phyloP scores from a whole-genome alignment of 1,140 invertebrate species.

The Trichonephila clavipes region DNA sequence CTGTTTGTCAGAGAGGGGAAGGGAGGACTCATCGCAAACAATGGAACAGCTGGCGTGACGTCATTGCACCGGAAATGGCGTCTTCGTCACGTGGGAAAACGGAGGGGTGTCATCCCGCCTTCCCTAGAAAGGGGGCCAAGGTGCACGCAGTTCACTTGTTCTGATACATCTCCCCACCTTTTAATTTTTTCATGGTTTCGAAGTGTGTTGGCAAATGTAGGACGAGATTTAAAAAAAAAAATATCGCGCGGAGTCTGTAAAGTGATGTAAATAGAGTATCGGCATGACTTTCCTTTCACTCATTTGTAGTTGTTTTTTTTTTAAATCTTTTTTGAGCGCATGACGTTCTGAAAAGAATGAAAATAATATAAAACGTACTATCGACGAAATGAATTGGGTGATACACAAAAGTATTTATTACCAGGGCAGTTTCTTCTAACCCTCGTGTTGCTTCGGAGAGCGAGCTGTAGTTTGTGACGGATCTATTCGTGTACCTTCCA shows the following conservation, averaged over 20 bases:
- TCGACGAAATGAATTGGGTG: too few species aligned
- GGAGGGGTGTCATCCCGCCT: not conserved
- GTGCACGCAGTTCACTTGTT: conserved; percentile 60
- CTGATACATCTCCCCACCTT: not conserved
- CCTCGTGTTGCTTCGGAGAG: too few species aligned
- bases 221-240: not conserved
- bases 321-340: not conserved
- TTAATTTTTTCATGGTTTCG: not conserved
- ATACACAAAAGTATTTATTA: too few species aligned
- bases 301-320: not conserved
- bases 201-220: not conserved
- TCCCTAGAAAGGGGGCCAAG: not conserved
- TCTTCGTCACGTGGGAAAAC: conserved; percentile 63
- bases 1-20: too few species aligned
- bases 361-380: too few species aligned
- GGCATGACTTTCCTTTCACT: not conserved
- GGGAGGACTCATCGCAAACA: not conserved
- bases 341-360: too few species aligned
- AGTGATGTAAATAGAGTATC: not conserved
- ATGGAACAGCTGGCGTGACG: conserved; percentile 70
- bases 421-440: too few species aligned
- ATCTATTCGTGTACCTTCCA: too few species aligned
- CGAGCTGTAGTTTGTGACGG: too few species aligned
- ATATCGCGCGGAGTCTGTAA: not conserved
- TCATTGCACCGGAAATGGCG: conserved; percentile 54